These are phyloP conservation scores for Melozone crissalis DNA, from an alignment of 2,113 vertebrate genomes.

Conservation along the genomic window DNA sequence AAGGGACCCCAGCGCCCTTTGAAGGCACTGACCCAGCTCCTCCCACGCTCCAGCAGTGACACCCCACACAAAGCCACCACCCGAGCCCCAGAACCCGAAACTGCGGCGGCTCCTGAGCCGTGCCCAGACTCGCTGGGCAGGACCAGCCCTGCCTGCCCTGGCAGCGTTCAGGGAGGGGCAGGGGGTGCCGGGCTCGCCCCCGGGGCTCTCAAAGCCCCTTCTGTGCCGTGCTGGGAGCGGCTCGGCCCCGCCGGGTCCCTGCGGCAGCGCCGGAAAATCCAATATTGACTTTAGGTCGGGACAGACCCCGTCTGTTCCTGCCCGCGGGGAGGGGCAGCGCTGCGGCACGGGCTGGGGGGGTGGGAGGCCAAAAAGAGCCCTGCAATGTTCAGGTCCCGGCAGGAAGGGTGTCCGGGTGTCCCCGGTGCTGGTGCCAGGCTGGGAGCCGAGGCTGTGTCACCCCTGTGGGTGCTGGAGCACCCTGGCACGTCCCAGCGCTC, in stretches of 20 bases:
- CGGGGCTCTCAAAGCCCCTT: constrained; percentile 55
- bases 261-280: constrained; percentile 52
- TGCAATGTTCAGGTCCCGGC: not conserved
- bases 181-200: not conserved
- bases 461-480: not conserved
- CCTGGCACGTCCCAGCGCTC: not conserved
- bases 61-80: not conserved
- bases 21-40: not conserved
- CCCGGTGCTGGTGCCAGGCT: not conserved
- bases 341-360: not conserved
- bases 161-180: not conserved
- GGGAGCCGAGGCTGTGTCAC: not conserved
- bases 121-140: not conserved
- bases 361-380: not conserved
- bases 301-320: constrained; percentile 56
- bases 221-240: constrained; percentile 31
- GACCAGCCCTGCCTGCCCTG: not conserved
- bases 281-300: constrained; percentile 54
- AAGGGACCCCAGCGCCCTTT: accelerated
- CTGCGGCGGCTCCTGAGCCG: not conserved
- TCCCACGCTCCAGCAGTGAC: not conserved
- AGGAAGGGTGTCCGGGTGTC: not conserved
- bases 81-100: not conserved
- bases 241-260: not conserved
- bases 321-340: not conserved